Percentiles rank a stretch among this genome's conserved stretches.
These are phyloP conservation scores for Doryteuthis pealeii DNA, from an alignment of 1,140 invertebrate genomes.

Conservation along the genomic window DNA sequence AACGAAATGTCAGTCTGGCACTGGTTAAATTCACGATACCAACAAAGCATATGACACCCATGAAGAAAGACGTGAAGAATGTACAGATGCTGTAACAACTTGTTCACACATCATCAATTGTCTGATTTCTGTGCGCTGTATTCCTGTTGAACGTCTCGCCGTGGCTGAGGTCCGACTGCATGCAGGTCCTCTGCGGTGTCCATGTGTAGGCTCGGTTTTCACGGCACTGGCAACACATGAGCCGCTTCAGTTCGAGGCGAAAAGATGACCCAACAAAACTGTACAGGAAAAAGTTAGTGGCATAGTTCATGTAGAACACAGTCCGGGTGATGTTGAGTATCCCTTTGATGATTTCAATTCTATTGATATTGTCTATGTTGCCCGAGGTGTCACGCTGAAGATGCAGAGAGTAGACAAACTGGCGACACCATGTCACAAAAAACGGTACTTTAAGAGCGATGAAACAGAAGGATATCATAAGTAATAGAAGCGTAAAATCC, in stretches of 20 bases:
- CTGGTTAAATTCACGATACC: too few species aligned
- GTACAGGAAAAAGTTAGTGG: slow-evolving; percentile 56
- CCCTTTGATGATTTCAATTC: slow-evolving; percentile 22
- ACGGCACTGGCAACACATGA: neutral
- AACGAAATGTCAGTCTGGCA: too few species aligned
- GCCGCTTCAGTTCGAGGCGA: slow-evolving; percentile 30
- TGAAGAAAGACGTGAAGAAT: too few species aligned
- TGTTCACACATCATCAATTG: neutral
- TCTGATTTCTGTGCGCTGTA: neutral
- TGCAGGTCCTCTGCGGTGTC: neutral
- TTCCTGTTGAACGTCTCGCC: neutral
- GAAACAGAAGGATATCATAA: slow-evolving; percentile 43
- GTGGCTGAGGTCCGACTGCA: neutral
- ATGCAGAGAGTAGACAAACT: slow-evolving; percentile 4
- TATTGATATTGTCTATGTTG: neutral
- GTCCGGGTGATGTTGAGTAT: slow-evolving; percentile 40
- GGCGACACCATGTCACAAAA: slow-evolving; percentile 26
- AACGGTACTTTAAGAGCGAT: slow-evolving; percentile 41
- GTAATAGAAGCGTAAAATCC: slow-evolving; percentile 44
- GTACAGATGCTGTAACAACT: too few species aligned
- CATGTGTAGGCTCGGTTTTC: neutral
- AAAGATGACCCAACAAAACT: slow-evolving; percentile 50
- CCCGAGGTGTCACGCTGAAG: neutral
- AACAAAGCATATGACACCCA: too few species aligned
- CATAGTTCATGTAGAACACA: slow-evolving; percentile 55